Evolutionary conservation across 1,140 invertebrate genomes (phyloP).

Genomic region (Hyles euphorbiae): DNA sequence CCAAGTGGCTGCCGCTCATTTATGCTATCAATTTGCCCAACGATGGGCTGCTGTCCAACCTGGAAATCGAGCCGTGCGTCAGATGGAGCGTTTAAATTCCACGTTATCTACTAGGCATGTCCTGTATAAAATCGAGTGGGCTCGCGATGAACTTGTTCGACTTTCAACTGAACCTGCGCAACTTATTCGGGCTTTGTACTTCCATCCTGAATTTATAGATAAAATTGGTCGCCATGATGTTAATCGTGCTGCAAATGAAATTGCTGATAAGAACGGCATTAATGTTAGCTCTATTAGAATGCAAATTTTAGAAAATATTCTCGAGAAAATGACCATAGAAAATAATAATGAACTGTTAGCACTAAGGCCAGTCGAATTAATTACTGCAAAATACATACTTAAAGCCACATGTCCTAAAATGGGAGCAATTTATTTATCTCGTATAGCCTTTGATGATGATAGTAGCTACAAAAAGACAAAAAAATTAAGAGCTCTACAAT

Average conservation of each 20-base stretch:
- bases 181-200: slow-evolving; percentile 74
- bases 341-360: slow-evolving; percentile 35
- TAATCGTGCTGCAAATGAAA: slow-evolving; percentile 75
- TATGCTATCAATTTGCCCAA: slow-evolving; percentile 77
- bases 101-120: slow-evolving; percentile 75
- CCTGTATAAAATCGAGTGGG: slow-evolving; percentile 75
- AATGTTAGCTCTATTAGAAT: slow-evolving; percentile 68
- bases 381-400: slow-evolving; percentile 70
- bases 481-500: slow-evolving; percentile 71
- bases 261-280: slow-evolving; percentile 71
- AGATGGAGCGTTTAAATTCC: slow-evolving; percentile 75
- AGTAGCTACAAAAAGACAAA: slow-evolving; percentile 65
- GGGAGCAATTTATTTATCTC: slow-evolving; percentile 70
- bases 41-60: slow-evolving; percentile 69
- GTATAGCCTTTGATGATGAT: slow-evolving; percentile 68
- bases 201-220: slow-evolving; percentile 72
- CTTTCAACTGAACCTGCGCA: slow-evolving; percentile 74
- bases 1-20: slow-evolving; percentile 76
- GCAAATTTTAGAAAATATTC: slow-evolving; percentile 68
- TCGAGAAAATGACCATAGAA: slow-evolving; percentile 49
- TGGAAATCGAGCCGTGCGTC: slow-evolving; percentile 61
- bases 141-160: slow-evolving; percentile 73
- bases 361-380: slow-evolving; percentile 54
- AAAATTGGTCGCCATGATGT: slow-evolving; percentile 72
- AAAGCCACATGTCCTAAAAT: slow-evolving; percentile 71